phyloP scores from a whole-genome alignment of 2,113 vertebrate genomes.

The Monopterus albus region DNA sequence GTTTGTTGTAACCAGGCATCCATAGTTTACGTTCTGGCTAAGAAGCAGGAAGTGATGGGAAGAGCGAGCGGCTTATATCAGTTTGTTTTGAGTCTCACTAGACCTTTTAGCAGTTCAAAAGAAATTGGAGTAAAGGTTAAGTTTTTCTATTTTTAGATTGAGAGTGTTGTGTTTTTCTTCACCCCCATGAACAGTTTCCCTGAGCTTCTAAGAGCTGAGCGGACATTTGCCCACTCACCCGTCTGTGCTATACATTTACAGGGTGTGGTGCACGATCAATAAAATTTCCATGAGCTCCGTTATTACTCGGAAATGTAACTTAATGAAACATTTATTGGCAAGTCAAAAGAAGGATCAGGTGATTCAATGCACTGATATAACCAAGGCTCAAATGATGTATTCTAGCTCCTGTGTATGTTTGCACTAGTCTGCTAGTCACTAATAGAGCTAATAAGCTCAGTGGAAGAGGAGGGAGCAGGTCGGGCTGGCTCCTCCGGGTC shows the following conservation, averaged over 20 bases:
- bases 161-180: too few species aligned
- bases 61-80: too few species aligned
- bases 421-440: background rate
- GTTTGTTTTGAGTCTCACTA: too few species aligned
- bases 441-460: slow-evolving; percentile 25
- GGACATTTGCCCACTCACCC: background rate
- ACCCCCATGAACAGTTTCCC: too few species aligned
- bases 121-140: too few species aligned
- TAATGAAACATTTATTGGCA: background rate
- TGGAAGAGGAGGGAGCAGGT: background rate
- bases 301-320: background rate
- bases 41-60: too few species aligned
- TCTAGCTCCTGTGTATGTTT: background rate
- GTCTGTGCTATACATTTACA: background rate
- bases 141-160: too few species aligned
- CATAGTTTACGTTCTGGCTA: too few species aligned
- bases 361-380: too few species aligned
- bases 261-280: slow-evolving; percentile 39
- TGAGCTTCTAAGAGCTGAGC: background rate
- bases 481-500: slow-evolving; percentile 23
- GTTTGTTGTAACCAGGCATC: too few species aligned
- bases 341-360: background rate
- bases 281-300: slow-evolving; percentile 31
- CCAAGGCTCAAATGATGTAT: too few species aligned
- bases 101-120: too few species aligned